phyloP scores from a whole-genome alignment of 2,888 invertebrate species.

The Napeogenes sylphis region DNA sequence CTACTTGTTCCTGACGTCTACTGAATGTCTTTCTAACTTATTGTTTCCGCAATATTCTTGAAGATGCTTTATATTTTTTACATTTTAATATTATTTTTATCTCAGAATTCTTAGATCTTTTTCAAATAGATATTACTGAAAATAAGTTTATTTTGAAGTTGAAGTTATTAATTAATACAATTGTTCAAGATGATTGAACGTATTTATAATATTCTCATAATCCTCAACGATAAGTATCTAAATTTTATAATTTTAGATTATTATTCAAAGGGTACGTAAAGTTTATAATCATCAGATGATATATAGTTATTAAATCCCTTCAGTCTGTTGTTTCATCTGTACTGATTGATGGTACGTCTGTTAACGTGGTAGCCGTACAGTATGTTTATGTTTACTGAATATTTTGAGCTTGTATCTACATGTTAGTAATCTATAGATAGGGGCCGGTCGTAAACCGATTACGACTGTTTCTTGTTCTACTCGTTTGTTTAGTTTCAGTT shows the following conservation, averaged over 20 bases:
- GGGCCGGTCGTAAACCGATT: slow-evolving; percentile 57
- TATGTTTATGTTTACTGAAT: slow-evolving; percentile 53
- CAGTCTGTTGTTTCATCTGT: too few species aligned
- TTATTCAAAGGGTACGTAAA: too few species aligned
- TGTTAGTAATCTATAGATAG: slow-evolving; percentile 62
- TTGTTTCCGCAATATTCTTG: background rate
- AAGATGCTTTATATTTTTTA: background rate
- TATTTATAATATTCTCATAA: too few species aligned
- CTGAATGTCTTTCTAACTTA: background rate
- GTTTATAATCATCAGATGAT: too few species aligned
- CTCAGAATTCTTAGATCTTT: too few species aligned
- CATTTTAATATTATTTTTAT: background rate
- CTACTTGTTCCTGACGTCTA: slow-evolving; percentile 25
- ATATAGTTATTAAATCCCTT: too few species aligned
- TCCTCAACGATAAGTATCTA: too few species aligned
- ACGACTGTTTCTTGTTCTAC: slow-evolving; percentile 47
- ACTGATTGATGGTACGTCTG: slow-evolving; percentile 9
- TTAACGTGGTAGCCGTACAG: slow-evolving; percentile 28
- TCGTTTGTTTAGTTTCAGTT: slow-evolving; percentile 48
- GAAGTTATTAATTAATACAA: too few species aligned
- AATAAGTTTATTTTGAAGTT: too few species aligned
- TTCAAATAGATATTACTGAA: too few species aligned
- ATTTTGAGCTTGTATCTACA: slow-evolving; percentile 58
- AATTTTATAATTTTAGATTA: too few species aligned
- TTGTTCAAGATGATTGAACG: too few species aligned